Evolutionary conservation across 1,140 invertebrate species (phyloP).

Genomic region (Arion vulgaris): DNA sequence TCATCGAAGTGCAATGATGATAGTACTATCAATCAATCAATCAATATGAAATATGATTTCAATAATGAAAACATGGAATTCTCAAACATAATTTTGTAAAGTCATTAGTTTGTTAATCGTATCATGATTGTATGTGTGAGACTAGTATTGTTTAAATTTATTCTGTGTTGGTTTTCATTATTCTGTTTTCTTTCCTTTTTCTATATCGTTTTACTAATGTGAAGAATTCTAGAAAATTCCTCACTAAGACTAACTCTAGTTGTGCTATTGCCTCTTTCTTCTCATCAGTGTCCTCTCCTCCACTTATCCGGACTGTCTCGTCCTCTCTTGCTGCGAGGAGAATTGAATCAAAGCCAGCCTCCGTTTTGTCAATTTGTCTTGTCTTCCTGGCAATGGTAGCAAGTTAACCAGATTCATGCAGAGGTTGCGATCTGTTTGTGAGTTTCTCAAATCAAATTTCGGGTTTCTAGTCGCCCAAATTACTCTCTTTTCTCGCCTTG

Average conservation of each 20-base stretch:
- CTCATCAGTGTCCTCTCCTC: neutral
- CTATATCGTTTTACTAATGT: too few species aligned
- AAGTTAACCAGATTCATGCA: slow-evolving; percentile 20
- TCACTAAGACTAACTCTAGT: neutral
- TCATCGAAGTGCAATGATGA: too few species aligned
- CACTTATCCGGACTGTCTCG: neutral
- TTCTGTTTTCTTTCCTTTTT: too few species aligned
- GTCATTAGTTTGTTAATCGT: too few species aligned
- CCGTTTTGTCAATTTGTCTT: slow-evolving; percentile 22
- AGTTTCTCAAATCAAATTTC: slow-evolving; percentile 25
- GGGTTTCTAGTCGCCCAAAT: neutral
- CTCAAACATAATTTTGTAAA: too few species aligned
- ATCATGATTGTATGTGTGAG: too few species aligned
- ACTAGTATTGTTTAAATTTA: too few species aligned
- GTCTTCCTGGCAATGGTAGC: slow-evolving; percentile 10
- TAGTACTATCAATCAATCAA: too few species aligned
- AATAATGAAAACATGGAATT: too few species aligned
- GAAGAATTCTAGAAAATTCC: neutral
- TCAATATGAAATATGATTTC: too few species aligned
- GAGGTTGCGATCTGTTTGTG: slow-evolving; percentile 32
- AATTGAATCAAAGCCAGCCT: neutral
- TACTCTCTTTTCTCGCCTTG: slow-evolving; percentile 25
- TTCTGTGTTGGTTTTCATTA: too few species aligned
- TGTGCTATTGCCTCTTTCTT: neutral
- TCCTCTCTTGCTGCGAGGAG: neutral